Evolutionary conservation across 2,797 vertebrate species (phyloP).

Genomic region (Enteromius viviparus): DNA sequence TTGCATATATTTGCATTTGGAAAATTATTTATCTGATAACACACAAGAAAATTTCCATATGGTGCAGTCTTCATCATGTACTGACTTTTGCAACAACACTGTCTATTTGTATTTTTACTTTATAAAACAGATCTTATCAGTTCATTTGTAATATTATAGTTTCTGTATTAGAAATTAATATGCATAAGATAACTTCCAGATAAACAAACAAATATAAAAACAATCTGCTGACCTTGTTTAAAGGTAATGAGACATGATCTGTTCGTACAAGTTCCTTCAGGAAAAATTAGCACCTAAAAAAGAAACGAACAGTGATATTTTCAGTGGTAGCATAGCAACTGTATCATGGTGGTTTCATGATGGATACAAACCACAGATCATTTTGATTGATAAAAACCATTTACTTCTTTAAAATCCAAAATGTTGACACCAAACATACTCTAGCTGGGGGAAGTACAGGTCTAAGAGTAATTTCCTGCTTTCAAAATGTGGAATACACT

Average conservation of each 20-base stretch:
- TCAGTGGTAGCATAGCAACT: not conserved
- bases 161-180: not conserved
- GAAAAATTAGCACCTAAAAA: slow-evolving; percentile 91
- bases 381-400: not conserved
- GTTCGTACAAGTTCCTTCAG: slow-evolving; percentile 98
- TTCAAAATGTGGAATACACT: slow-evolving; percentile 15
- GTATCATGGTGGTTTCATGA: not conserved
- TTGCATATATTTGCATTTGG: slow-evolving; percentile 38
- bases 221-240: slow-evolving; percentile 87
- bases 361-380: not conserved
- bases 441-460: too few relatives aligned
- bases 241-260: slow-evolving; percentile 98
- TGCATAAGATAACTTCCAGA: not conserved
- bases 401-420: not conserved
- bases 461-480: slow-evolving; percentile 51
- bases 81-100: not conserved
- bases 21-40: not conserved
- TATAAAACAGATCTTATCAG: not conserved
- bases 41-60: slow-evolving; percentile 1
- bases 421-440: not conserved
- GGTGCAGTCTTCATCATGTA: not conserved
- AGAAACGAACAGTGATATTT: not conserved
- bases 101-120: not conserved
- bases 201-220: not conserved
- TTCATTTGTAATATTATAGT: not conserved